Evolutionary conservation across 2,888 invertebrate species (phyloP).

Genomic region (Autographa gamma): DNA sequence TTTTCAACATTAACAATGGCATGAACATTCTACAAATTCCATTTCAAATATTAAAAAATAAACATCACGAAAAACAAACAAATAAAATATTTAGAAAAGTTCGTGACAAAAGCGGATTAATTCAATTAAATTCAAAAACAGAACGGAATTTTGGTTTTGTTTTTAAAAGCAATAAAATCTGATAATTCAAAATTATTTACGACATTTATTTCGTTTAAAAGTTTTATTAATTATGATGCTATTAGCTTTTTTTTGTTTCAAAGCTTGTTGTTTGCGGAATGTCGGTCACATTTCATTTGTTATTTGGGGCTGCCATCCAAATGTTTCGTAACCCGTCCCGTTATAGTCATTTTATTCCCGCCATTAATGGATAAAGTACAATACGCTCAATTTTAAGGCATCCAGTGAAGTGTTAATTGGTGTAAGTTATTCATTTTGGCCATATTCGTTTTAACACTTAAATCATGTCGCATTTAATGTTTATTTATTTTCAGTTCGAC

Average conservation of each 20-base stretch:
- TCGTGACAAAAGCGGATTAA: background rate
- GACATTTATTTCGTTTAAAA: slow-evolving; percentile 35
- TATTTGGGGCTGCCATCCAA: slow-evolving; percentile 41
- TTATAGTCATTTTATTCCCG: slow-evolving; percentile 29
- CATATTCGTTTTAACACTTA: slow-evolving; percentile 15
- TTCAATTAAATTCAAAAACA: background rate
- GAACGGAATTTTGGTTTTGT: background rate
- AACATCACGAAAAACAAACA: background rate
- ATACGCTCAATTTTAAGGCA: slow-evolving; percentile 6
- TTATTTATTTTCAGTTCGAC: slow-evolving; percentile 3
- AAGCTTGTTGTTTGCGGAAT: slow-evolving; percentile 44
- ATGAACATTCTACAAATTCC: too few relatives aligned
- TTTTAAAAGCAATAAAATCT: slow-evolving; percentile 41
- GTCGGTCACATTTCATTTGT: slow-evolving; percentile 37
- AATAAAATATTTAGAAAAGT: background rate
- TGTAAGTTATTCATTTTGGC: slow-evolving; percentile 16
- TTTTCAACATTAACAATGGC: too few relatives aligned
- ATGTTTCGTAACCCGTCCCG: slow-evolving; percentile 8
- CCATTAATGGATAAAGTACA: slow-evolving; percentile 15
- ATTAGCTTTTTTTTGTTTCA: slow-evolving; percentile 56
- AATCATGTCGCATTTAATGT: slow-evolving; percentile 14
- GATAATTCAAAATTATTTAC: slow-evolving; percentile 40
- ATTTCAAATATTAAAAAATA: background rate
- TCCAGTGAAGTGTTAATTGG: slow-evolving; percentile 21
- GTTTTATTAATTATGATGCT: slow-evolving; percentile 63